Conservation (phyloP, 1,140 invertebrate species). For the Cataglyphis hispanica region DNA sequence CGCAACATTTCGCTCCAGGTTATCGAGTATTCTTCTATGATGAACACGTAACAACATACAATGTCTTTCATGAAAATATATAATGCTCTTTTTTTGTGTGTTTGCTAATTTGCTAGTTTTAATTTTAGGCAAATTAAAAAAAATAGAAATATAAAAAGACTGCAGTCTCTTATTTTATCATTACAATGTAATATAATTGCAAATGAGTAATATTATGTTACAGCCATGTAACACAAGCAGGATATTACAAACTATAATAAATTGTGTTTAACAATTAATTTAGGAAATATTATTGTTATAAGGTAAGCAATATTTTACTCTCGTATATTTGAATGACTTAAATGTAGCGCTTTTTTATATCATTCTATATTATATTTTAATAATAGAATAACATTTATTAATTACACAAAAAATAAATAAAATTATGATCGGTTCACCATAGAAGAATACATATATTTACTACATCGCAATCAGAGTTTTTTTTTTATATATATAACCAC, state of each 20-base stretch:
- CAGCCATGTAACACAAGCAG: background rate
- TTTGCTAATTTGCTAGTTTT: constrained; percentile 4
- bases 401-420: constrained; percentile 11
- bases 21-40: constrained; percentile 42
- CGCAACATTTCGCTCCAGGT: constrained; percentile 26
- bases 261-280: background rate
- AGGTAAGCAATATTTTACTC: constrained; percentile 24
- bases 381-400: background rate
- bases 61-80: constrained; percentile 22
- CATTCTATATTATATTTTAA: constrained; percentile 26
- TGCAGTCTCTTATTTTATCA: constrained; percentile 3
- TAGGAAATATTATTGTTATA: constrained; percentile 33
- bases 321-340: constrained; percentile 12
- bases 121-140: constrained; percentile 12
- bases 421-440: constrained; percentile 44
- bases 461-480: background rate
- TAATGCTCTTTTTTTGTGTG: constrained; percentile 21
- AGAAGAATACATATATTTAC: constrained; percentile 24
- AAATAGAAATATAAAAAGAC: constrained; percentile 18
- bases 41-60: constrained; percentile 17
- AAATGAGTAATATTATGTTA: background rate
- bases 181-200: constrained; percentile 25
- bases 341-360: constrained; percentile 9
- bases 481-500: background rate
- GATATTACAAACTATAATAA: background rate